Evolutionary conservation across 2,797 vertebrate species (phyloP).

Genomic region (Tarsius wallacei): DNA sequence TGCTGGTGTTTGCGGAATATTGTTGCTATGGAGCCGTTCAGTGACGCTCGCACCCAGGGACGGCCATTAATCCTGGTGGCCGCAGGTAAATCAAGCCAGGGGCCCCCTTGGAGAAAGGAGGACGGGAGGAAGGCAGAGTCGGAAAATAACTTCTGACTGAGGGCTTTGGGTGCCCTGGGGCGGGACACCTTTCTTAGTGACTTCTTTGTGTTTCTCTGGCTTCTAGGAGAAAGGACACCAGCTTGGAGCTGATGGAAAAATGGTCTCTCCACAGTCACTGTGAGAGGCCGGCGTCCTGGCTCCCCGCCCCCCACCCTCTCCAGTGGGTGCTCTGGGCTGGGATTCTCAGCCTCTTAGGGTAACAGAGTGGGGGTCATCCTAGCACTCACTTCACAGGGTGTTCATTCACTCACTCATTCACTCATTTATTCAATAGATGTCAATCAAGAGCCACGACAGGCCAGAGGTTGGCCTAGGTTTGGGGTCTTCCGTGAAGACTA

Average conservation of each 20-base stretch:
- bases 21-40: slow-evolving; percentile 59
- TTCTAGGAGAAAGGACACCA: neutral
- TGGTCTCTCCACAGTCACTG: neutral
- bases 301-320: neutral
- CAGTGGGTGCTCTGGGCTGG: neutral
- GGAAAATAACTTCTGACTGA: neutral
- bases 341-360: neutral
- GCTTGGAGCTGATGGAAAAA: neutral
- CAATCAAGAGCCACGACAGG: neutral
- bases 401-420: neutral
- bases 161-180: neutral
- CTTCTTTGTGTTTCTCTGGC: neutral
- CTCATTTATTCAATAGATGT: neutral
- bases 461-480: neutral
- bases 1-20: slow-evolving; percentile 58
- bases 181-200: neutral
- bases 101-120: slow-evolving; percentile 20
- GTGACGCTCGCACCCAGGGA: slow-evolving; percentile 3
- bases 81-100: neutral
- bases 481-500: neutral
- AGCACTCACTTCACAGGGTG: neutral
- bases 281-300: too few species aligned
- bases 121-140: neutral
- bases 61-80: neutral
- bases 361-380: neutral